phyloP scores from a whole-genome alignment of 2,888 invertebrate species.

The Eurois occulta region DNA sequence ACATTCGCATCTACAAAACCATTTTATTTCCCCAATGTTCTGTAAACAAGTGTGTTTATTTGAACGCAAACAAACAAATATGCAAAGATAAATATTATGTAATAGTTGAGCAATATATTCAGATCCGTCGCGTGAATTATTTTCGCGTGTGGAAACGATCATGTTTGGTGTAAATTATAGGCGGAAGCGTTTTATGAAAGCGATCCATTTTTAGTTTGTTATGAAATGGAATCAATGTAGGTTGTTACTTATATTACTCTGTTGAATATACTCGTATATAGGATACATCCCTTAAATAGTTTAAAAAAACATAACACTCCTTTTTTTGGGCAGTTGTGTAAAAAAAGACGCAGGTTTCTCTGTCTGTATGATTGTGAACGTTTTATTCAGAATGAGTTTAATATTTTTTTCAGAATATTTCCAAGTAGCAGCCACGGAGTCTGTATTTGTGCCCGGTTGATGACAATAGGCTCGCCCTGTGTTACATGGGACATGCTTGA shows the following conservation, averaged over 20 bases:
- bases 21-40: slow-evolving; percentile 18
- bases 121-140: slow-evolving; percentile 46
- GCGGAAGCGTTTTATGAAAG: slow-evolving; percentile 9
- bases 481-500: too few relatives aligned
- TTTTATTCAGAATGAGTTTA: neutral
- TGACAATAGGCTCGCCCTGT: too few relatives aligned
- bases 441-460: too few relatives aligned
- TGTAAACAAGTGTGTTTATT: slow-evolving; percentile 51
- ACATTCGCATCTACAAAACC: slow-evolving; percentile 12
- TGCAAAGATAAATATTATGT: slow-evolving; percentile 48
- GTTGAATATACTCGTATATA: neutral
- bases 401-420: neutral
- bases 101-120: slow-evolving; percentile 44
- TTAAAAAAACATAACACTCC: too few relatives aligned
- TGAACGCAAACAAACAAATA: slow-evolving; percentile 48
- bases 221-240: neutral
- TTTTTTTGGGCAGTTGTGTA: too few relatives aligned
- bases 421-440: too few relatives aligned
- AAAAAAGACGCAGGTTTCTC: neutral
- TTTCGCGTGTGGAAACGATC: slow-evolving; percentile 33
- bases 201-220: neutral
- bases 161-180: slow-evolving; percentile 19
- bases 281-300: neutral
- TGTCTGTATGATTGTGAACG: neutral
- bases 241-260: neutral